Evolutionary conservation across 2,797 vertebrate genomes (phyloP).

Genomic region (Buphagus erythrorhynchus): DNA sequence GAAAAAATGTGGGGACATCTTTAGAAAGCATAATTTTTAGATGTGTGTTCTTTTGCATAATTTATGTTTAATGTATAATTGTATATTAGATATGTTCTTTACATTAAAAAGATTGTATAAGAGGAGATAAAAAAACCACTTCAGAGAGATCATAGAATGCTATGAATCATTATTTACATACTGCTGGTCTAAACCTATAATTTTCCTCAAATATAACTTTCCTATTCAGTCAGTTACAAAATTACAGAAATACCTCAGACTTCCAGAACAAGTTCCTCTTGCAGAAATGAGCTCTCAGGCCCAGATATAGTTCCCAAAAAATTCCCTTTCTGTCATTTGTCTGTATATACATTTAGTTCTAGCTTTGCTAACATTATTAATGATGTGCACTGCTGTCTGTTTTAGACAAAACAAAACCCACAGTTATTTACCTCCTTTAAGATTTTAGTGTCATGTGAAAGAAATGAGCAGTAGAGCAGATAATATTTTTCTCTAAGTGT

Average conservation of each 20-base stretch:
- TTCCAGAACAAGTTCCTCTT: background rate
- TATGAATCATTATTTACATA: background rate
- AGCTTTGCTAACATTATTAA: background rate
- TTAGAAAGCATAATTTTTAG: background rate
- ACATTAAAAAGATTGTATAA: background rate
- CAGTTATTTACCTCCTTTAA: background rate
- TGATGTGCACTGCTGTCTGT: background rate
- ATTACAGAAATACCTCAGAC: background rate
- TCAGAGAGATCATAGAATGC: background rate
- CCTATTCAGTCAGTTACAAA: background rate
- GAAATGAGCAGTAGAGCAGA: slow-evolving; percentile 11
- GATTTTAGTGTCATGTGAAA: background rate
- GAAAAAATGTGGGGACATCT: background rate
- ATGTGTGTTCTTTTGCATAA: background rate
- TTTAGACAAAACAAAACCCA: background rate
- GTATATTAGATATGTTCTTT: background rate
- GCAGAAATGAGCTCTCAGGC: background rate
- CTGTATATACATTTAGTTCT: background rate
- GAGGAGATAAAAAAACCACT: background rate
- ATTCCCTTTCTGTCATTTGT: background rate
- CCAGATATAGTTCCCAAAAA: background rate
- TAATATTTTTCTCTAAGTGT: background rate
- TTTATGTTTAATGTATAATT: background rate
- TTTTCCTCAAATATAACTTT: background rate
- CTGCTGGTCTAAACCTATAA: background rate